Conservation (phyloP, 2,113 vertebrate species). For the Anthoscopus minutus region DNA sequence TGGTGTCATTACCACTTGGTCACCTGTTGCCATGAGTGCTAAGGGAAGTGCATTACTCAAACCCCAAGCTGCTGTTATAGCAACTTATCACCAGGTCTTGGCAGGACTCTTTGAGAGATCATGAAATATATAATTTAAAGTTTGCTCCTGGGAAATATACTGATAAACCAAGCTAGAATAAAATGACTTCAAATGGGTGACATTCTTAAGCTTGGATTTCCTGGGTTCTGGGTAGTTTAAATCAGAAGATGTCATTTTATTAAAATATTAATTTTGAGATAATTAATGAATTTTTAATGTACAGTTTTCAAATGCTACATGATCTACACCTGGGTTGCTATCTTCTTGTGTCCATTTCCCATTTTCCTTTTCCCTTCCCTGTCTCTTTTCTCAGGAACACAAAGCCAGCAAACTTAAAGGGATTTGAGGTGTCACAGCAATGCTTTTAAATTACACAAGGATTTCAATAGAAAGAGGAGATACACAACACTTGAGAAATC, state of each 20-base stretch:
- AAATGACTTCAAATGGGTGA: neutral
- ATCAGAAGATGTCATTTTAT: neutral
- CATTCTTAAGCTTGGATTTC: neutral
- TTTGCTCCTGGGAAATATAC: neutral
- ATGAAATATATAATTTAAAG: neutral
- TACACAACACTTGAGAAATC: neutral
- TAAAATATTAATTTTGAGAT: neutral
- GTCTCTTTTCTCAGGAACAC: neutral
- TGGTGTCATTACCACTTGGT: slow-evolving; percentile 46
- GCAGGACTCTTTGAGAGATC: neutral
- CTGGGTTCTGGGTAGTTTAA: neutral
- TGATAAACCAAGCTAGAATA: neutral
- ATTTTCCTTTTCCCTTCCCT: neutral
- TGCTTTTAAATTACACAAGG: neutral
- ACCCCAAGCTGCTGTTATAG: neutral
- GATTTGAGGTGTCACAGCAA: neutral
- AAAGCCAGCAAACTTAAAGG: neutral
- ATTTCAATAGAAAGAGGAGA: neutral
- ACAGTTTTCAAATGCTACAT: neutral
- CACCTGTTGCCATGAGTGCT: neutral
- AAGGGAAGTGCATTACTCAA: slow-evolving; percentile 9
- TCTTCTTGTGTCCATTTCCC: neutral
- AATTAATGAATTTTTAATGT: neutral
- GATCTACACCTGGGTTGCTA: neutral
- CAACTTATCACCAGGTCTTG: slow-evolving; percentile 20